Evolutionary conservation across 2,888 invertebrate species (phyloP), one percentile per base, ranked within the genome.

Genomic region (Strigamia maritima): DNA sequence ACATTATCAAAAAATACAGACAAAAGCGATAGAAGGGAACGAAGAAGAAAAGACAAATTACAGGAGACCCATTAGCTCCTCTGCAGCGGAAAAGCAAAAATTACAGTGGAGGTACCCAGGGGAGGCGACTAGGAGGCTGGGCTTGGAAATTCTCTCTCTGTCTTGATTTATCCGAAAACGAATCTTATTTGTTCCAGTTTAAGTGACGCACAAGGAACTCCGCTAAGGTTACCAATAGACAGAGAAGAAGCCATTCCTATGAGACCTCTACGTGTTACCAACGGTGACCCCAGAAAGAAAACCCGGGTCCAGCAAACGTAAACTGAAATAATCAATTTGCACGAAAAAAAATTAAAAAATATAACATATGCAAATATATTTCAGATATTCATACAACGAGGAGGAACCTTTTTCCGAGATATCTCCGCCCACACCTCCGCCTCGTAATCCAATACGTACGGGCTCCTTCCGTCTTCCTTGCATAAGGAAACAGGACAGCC

Each of bases 171-270:
- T n/a, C n/a, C n/a, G n/a, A n/a, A n/a, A n/a, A n/a, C n/a, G n/a
- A n/a, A n/a, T n/a, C n/a, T n/a, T n/a, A n/a, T n/a, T n/a, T n/a
- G n/a, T n/a, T 77, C 8, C 19, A 77, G 77, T 49, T 24, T 77
- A 16, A 77, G 77, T 24, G 77, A 77, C 7, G 28, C 44, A 24
- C 26, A 28, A 77, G 44, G 19, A 44, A 77, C 40, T 44, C 77
- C 77, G 22, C n/a, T 77, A 12, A n/a, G 24, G 16, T 16, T 40
- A 14, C 28, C 28, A 10, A 49, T 77, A 22, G 40, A 40, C 22
- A 77, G 40, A 84, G 92, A 90, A 83, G 86, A 86, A 80, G 84
- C 84, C 78, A 94, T 95, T 85, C 94, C 94, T 76, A 87, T 94
- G 83, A 89, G 92, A 84, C 91, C 93, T 79, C 88, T 93, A 65